These are phyloP conservation scores for Coptodon bakossiorum DNA, from an alignment of 2,113 vertebrate genomes.

Conservation along the genomic window DNA sequence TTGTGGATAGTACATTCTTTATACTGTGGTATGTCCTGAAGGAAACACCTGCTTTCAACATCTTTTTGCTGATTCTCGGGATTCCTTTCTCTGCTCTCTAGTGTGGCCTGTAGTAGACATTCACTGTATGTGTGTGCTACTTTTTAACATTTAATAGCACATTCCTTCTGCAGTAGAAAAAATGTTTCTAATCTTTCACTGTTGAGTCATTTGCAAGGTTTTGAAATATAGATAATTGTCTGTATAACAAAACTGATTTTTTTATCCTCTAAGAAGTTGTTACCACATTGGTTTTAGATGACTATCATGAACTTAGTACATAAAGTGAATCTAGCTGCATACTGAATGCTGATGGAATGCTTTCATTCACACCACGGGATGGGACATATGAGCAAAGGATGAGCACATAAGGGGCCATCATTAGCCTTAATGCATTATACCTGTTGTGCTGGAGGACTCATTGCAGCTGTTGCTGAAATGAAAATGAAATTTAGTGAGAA, in stretches of 20 bases:
- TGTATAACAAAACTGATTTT: neutral
- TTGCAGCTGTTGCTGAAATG: constrained; percentile 45
- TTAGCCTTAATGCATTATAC: neutral
- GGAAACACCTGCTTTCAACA: constrained; percentile 68
- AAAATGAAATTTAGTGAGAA: neutral
- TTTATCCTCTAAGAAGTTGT: neutral
- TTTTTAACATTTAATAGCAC: neutral
- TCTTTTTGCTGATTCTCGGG: constrained; percentile 41
- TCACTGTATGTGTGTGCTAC: neutral
- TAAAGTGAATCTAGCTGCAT: neutral
- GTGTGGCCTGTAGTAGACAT: neutral
- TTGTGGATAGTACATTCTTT: constrained; percentile 53
- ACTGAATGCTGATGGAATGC: neutral
- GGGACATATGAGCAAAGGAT: neutral
- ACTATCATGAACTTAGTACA: neutral
- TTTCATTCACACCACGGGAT: neutral
- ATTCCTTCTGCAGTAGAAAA: neutral
- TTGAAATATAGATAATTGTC: neutral
- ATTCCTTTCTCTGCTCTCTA: constrained; percentile 5
- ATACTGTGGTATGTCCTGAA: constrained; percentile 65
- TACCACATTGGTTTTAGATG: neutral
- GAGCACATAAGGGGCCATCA: neutral
- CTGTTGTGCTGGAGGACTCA: constrained; percentile 24
- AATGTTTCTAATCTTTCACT: neutral
- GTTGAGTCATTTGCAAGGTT: neutral